Evolutionary conservation across 30 jellyfish, hydroid and myxozoan genomes (phyloP), one percentile per base, ranked within the genome.

Genomic region (Turritopsis dohrnii): DNA sequence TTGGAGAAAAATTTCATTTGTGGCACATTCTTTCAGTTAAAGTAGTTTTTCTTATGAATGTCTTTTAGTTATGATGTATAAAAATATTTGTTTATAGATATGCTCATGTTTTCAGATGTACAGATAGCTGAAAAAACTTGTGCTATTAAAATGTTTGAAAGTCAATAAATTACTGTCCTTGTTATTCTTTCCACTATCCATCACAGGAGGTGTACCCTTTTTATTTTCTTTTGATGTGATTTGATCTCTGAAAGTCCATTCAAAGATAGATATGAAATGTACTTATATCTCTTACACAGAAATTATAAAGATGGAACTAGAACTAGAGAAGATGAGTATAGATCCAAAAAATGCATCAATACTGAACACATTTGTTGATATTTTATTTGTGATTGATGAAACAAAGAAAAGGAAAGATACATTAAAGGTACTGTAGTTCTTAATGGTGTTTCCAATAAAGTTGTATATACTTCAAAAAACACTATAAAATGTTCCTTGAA

Each of bases 301-400:
- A 41, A 41, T 41, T 41, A 41, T 41, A 41, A 69, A 69, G 30
- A 69, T 69, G 77, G 77, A 69, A n/a, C 9, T 7, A 69, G 30
- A 69, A 69, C 30, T 69, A 69, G 77, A 23, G 30, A 1, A 23
- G 17, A 8, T 69, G 31, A 69, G 17, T n/a, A 69, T 69, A n/a
- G 9, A 23, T 69, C 16, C 28, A 69, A 21, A 69, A 0, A n/a
- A 23, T 69, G 0, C 77, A 69, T 69, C 77, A 69, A 69, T 21
- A 41, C 60, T 41, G 60, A 41, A 41, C 60, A 41, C 13, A 27
- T 69, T 69, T 9, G 77, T 23, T 19, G 71, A 24, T 60, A 18
- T 77, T 77, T 1, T 77, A 77, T 28, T 7, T 1, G 19, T 77
- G 7, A 30, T 77, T 29, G 85, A 77, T 77, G 85, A 77, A 26